Evolutionary conservation across 2,113 vertebrate genomes (phyloP).

Genomic region (Rhinoptilus africanus): DNA sequence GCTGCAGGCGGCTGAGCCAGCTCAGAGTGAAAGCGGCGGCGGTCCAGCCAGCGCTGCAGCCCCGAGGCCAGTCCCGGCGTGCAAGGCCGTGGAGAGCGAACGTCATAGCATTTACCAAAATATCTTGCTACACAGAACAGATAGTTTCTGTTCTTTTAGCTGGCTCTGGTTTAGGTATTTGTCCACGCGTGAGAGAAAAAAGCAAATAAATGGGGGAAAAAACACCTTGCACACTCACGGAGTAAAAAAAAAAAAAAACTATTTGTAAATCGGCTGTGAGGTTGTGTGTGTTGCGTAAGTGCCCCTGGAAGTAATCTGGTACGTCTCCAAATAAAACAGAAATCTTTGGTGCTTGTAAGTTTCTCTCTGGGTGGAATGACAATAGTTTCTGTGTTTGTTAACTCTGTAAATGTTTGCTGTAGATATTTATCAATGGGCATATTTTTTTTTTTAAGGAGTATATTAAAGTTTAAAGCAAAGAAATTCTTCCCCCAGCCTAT

Average conservation of each 20-base stretch:
- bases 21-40: fast-evolving
- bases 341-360: not conserved
- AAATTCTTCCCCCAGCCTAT: not conserved
- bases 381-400: not conserved
- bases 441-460: not conserved
- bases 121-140: not conserved
- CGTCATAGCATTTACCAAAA: not conserved
- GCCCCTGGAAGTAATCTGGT: conserved; percentile 12
- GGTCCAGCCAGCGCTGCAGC: not conserved
- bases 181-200: not conserved
- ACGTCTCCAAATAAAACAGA: conserved; percentile 41
- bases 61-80: fast-evolving
- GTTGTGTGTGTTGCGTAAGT: conserved; percentile 5
- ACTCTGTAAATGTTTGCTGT: conserved; percentile 4
- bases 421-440: not conserved
- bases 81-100: not conserved
- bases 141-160: not conserved
- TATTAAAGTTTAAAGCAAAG: not conserved
- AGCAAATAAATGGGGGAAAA: not conserved
- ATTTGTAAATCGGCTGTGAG: not conserved
- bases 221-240: not conserved
- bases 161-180: not conserved
- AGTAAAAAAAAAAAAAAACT: not conserved
- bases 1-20: not conserved
- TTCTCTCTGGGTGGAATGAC: not conserved